Evolutionary conservation across 2,797 vertebrate species (phyloP).

Genomic region (Melanotaenia maccullochi): DNA sequence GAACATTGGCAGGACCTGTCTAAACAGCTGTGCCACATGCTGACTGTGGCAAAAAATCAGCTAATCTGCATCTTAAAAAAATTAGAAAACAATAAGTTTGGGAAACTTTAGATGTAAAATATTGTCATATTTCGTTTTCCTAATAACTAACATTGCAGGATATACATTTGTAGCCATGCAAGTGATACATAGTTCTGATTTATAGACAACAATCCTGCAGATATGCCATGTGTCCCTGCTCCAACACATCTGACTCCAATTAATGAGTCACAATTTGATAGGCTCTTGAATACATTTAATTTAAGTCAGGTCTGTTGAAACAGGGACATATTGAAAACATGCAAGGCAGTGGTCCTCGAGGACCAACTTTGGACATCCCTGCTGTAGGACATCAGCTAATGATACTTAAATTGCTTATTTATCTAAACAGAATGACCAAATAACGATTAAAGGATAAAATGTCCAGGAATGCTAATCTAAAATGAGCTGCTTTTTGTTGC

Average conservation of each 20-base stretch:
- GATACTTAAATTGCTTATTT: not conserved
- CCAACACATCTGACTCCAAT: no score
- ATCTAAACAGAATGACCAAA: no score
- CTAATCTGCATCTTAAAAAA: conserved; percentile 12
- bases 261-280: no score
- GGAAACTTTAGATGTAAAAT: not conserved
- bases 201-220: not conserved
- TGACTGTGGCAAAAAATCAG: conserved; percentile 40
- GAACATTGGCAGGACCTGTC: conserved; percentile 39
- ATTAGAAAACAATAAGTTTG: conserved; percentile 17
- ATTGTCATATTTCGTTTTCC: not conserved
- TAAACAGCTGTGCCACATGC: conserved; percentile 42
- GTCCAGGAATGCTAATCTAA: not conserved
- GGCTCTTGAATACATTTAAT: no score
- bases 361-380: no score
- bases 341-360: no score
- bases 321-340: no score
- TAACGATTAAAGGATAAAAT: not conserved
- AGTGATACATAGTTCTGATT: not conserved
- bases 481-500: not conserved
- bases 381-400: not conserved
- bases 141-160: not conserved
- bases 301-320: no score
- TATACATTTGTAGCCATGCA: not conserved
- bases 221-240: no score